Evolutionary conservation across 2,113 vertebrate genomes (phyloP).

Genomic region (Hippocampus zosterae): DNA sequence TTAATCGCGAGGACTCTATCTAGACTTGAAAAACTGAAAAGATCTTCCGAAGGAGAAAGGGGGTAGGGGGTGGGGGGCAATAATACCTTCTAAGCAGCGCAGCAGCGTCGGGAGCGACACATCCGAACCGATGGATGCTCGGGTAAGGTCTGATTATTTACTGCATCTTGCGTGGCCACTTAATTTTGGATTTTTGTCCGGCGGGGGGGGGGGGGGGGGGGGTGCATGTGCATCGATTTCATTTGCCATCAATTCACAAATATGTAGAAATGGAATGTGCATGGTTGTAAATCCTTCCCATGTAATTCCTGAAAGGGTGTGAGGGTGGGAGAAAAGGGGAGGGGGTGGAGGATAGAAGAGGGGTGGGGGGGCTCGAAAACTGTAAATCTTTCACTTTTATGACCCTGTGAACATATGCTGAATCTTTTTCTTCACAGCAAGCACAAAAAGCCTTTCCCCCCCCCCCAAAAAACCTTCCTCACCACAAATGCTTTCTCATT

Average conservation of each 20-base stretch:
- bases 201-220: too few relatives aligned
- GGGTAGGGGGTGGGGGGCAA: slow-evolving; percentile 52
- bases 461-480: slow-evolving; percentile 34
- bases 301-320: slow-evolving; percentile 99
- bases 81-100: slow-evolving; percentile 84
- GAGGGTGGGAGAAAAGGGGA: slow-evolving; percentile 92
- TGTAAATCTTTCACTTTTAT: slow-evolving; percentile 99
- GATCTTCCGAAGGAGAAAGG: slow-evolving; percentile 90
- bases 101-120: slow-evolving; percentile 72
- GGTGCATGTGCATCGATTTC: not conserved
- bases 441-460: slow-evolving; percentile 76
- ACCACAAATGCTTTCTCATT: not conserved
- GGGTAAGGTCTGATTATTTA: slow-evolving; percentile 91
- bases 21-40: slow-evolving; percentile 99
- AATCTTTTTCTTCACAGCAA: slow-evolving; percentile 73
- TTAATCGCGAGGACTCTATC: slow-evolving; percentile 99
- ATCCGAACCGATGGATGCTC: slow-evolving; percentile 81
- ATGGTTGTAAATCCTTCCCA: slow-evolving; percentile 96
- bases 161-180: slow-evolving; percentile 33
- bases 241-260: too few relatives aligned
- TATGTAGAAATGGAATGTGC: slow-evolving; percentile 56
- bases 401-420: slow-evolving; percentile 98
- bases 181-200: not conserved
- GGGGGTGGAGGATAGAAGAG: slow-evolving; percentile 83
- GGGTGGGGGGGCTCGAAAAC: slow-evolving; percentile 88